Evolutionary conservation across 2,797 vertebrate species (phyloP).

Genomic region (Pogoniulus pusillus): DNA sequence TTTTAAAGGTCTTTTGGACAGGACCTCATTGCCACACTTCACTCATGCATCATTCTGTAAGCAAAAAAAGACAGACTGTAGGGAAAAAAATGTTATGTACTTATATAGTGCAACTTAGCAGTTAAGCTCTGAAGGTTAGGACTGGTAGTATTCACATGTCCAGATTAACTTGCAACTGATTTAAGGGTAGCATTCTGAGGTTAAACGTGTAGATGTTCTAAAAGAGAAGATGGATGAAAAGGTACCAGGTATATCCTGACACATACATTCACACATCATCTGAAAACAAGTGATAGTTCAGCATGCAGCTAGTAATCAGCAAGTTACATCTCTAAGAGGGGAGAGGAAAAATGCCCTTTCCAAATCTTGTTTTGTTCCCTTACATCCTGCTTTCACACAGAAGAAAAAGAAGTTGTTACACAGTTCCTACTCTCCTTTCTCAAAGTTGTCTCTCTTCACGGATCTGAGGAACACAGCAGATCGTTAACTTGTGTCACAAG

Average conservation of each 20-base stretch:
- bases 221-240: neutral
- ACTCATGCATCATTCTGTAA: neutral
- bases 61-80: neutral
- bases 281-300: neutral
- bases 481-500: neutral
- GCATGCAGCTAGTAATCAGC: neutral
- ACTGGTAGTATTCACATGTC: neutral
- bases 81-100: neutral
- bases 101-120: neutral
- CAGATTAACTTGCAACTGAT: neutral
- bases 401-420: neutral
- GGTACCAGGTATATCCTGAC: neutral
- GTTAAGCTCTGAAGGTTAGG: neutral
- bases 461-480: neutral
- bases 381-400: no score
- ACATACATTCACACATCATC: neutral
- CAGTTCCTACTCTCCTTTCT: neutral
- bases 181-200: neutral
- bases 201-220: neutral
- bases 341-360: neutral
- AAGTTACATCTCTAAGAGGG: fast-evolving
- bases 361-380: neutral
- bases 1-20: neutral
- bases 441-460: neutral
- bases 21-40: neutral